phyloP scores from a whole-genome alignment of 2,113 vertebrate species.

The Ivindomyrus marchei region DNA sequence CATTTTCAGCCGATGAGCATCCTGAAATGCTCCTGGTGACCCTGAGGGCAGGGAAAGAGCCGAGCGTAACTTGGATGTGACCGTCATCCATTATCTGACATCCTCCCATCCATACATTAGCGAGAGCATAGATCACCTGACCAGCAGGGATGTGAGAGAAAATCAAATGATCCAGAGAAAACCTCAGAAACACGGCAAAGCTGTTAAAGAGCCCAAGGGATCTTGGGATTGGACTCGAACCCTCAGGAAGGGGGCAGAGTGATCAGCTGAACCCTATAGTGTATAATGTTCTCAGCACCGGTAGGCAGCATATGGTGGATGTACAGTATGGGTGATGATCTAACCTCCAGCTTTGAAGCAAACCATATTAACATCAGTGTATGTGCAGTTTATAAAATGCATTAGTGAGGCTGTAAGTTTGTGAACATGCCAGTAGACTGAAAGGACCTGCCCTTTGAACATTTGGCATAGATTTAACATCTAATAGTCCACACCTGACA shows the following conservation, averaged over 20 bases:
- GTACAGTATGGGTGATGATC: neutral
- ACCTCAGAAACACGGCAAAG: neutral
- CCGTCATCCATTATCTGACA: neutral
- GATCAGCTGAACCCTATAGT: neutral
- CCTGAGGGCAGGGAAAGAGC: neutral
- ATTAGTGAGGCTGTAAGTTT: neutral
- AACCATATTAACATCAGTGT: neutral
- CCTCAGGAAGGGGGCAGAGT: neutral
- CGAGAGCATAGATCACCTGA: neutral
- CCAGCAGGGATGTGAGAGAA: neutral
- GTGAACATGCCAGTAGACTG: neutral
- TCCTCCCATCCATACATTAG: neutral
- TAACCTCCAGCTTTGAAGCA: neutral
- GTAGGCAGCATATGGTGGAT: neutral
- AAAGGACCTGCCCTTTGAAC: neutral
- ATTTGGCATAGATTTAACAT: neutral
- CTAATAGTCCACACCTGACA: neutral
- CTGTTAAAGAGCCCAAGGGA: neutral
- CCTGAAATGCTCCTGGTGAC: neutral
- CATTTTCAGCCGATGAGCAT: neutral
- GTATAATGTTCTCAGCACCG: neutral
- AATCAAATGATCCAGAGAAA: neutral
- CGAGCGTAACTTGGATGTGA: neutral
- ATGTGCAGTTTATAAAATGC: neutral
- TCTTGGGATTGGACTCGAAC: neutral